Evolutionary conservation across 2,113 vertebrate species (phyloP).

Genomic region (Fregata magnificens): DNA sequence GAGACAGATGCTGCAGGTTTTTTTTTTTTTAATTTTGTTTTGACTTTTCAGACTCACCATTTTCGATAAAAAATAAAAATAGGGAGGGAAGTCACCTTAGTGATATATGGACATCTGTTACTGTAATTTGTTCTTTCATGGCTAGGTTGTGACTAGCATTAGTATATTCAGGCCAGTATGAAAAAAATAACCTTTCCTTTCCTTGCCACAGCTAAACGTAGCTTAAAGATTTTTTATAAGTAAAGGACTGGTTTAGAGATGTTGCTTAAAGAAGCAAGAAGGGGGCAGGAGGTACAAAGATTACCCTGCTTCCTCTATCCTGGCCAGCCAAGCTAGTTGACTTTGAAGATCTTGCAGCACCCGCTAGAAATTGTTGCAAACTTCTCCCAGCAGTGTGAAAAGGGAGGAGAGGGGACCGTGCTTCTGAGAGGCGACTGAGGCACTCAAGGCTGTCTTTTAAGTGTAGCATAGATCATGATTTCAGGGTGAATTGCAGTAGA

Average conservation of each 20-base stretch:
- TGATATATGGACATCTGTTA: constrained; percentile 59
- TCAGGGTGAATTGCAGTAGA: not conserved
- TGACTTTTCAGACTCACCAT: constrained; percentile 46
- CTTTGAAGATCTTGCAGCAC: not conserved
- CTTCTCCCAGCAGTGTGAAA: not conserved
- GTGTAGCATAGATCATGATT: not conserved
- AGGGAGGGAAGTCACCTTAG: constrained; percentile 49
- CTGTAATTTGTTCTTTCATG: constrained; percentile 58
- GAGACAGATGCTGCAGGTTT: constrained; percentile 58
- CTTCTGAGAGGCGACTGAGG: not conserved
- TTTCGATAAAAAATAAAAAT: constrained; percentile 52
- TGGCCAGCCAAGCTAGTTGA: not conserved
- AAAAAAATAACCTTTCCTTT: not conserved
- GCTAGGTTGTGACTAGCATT: constrained; percentile 48
- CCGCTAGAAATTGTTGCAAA: not conserved
- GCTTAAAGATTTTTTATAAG: not conserved
- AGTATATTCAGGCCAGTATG: not conserved
- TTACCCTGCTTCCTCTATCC: not conserved
- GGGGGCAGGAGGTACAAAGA: not conserved
- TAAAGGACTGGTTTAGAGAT: not conserved
- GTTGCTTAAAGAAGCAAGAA: not conserved
- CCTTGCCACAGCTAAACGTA: not conserved
- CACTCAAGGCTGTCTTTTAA: not conserved
- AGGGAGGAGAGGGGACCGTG: not conserved
- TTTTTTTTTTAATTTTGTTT: constrained; percentile 20